phyloP scores from a whole-genome alignment of 2,888 invertebrate genomes.

The Melipona beecheii region DNA sequence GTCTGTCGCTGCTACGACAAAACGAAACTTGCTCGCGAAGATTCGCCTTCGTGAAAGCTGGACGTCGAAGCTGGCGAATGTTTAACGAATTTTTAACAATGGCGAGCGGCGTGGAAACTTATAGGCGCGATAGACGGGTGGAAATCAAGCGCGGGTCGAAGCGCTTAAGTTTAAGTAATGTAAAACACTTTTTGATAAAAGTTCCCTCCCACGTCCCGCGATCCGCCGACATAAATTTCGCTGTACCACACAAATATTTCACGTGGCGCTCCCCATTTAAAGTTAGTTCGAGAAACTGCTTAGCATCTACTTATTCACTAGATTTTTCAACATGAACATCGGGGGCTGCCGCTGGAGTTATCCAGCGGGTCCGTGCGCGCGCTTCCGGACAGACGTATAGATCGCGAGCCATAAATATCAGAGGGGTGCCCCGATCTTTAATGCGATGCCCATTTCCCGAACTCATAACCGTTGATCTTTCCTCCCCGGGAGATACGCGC shows the following conservation, averaged over 20 bases:
- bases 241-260: conserved; percentile 58
- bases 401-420: conserved; percentile 73
- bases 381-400: conserved; percentile 60
- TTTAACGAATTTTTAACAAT: conserved; percentile 10
- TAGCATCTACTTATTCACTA: conserved; percentile 69
- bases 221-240: conserved; percentile 51
- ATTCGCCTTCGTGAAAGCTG: neutral
- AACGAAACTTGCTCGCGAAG: too few species aligned
- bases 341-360: conserved; percentile 28
- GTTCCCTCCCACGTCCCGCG: conserved; percentile 6
- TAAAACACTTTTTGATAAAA: conserved; percentile 59
- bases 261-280: conserved; percentile 50
- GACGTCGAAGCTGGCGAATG: neutral
- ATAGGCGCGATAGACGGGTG: neutral
- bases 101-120: conserved; percentile 10
- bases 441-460: conserved; percentile 72
- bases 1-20: too few species aligned
- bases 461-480: conserved; percentile 72
- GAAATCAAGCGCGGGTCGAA: conserved; percentile 33
- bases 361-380: conserved; percentile 28
- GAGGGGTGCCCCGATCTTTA: conserved; percentile 63
- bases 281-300: conserved; percentile 68
- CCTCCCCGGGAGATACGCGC: conserved; percentile 17
- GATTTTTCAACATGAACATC: conserved; percentile 64
- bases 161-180: conserved; percentile 39